Evolutionary conservation across 2,888 invertebrate species (phyloP).

Genomic region (Trachelus tabidus): DNA sequence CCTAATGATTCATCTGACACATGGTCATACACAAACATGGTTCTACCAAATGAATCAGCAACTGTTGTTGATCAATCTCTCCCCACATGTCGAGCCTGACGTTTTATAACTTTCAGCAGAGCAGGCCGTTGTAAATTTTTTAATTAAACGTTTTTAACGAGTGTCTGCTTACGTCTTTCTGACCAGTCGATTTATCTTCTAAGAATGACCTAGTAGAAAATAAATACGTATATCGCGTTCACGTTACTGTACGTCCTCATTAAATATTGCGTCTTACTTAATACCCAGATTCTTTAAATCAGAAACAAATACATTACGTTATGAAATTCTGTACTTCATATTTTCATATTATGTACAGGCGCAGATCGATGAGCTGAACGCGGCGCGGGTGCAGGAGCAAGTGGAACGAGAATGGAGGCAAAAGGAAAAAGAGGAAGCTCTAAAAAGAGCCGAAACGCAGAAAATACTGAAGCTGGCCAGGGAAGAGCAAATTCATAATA

Average conservation of each 20-base stretch:
- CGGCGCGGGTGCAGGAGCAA: slow-evolving; percentile 69
- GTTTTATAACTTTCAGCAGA: background rate
- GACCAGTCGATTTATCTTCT: too few relatives aligned
- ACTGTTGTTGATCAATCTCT: background rate
- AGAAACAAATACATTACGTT: background rate
- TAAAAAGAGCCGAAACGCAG: slow-evolving; percentile 70
- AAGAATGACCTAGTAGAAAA: background rate
- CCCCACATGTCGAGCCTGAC: background rate
- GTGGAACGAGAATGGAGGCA: slow-evolving; percentile 78
- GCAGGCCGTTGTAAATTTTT: background rate
- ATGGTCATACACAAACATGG: too few relatives aligned
- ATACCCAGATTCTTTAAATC: background rate
- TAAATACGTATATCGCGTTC: background rate
- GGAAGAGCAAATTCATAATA: slow-evolving; percentile 71
- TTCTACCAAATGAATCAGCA: background rate
- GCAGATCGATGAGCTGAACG: slow-evolving; percentile 69
- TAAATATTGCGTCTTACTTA: background rate
- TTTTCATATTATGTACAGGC: slow-evolving; percentile 51
- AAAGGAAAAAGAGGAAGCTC: slow-evolving; percentile 73
- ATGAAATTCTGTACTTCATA: background rate
- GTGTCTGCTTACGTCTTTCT: too few relatives aligned
- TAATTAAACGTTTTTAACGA: background rate
- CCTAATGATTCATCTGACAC: background rate
- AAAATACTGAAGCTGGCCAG: slow-evolving; percentile 69
- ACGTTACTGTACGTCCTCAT: background rate